phyloP scores from a whole-genome alignment of 2,113 vertebrate genomes.

The Dinomys branickii region DNA sequence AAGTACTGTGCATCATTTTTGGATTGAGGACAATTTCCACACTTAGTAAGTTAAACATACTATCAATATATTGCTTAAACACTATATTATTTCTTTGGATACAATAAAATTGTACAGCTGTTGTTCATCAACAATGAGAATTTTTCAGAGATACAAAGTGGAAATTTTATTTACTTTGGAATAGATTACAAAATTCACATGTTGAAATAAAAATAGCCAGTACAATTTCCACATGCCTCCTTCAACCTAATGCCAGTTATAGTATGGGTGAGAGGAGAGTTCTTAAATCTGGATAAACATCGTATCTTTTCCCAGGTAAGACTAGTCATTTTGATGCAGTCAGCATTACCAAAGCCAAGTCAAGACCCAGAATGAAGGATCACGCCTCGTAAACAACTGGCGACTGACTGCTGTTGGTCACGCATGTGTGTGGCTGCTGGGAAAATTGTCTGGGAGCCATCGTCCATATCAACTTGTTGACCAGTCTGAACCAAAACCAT shows the following conservation, averaged over 20 bases:
- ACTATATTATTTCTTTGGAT: constrained; percentile 4
- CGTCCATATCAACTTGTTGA: background rate
- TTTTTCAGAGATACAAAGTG: background rate
- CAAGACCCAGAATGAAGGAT: constrained; percentile 14
- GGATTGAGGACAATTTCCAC: constrained; percentile 16
- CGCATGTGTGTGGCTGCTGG: accelerated
- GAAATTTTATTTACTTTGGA: constrained; percentile 39
- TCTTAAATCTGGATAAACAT: background rate
- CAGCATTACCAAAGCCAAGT: background rate
- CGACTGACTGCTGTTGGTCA: background rate
- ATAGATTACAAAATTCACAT: background rate
- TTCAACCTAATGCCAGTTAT: background rate
- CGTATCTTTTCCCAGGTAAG: background rate
- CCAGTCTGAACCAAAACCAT: constrained; percentile 27
- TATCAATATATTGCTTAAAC: constrained; percentile 3
- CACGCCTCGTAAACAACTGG: background rate
- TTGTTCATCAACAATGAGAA: background rate
- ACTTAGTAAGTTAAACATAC: constrained; percentile 2
- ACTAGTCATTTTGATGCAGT: background rate
- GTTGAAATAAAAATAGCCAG: constrained; percentile 34
- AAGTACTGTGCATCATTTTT: background rate
- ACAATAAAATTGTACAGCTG: constrained; percentile 10
- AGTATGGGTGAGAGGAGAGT: background rate
- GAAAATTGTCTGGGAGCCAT: background rate
- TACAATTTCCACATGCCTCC: background rate